Conservation (phyloP, 2,888 invertebrate species). For the Cartodere bifasciata region DNA sequence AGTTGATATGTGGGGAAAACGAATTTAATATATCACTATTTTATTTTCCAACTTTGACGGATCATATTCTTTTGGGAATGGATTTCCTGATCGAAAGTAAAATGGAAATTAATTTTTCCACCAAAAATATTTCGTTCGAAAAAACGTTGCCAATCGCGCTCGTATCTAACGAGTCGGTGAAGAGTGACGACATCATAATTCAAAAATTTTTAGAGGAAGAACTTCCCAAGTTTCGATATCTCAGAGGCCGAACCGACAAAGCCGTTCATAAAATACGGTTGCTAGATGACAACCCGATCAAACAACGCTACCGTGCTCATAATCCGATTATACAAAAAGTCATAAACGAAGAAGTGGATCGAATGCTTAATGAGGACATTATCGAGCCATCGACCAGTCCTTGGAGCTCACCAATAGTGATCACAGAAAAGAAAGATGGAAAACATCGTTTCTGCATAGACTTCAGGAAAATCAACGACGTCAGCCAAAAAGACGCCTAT, state of each 20-base stretch:
- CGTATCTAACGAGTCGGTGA: too few relatives aligned
- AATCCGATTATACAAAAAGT: conserved; percentile 15
- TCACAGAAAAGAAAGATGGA: conserved; percentile 18
- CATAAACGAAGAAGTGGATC: conserved; percentile 9
- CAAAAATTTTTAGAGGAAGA: conserved; percentile 3
- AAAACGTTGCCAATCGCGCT: too few relatives aligned
- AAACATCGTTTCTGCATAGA: conserved; percentile 19
- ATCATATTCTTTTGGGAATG: too few relatives aligned
- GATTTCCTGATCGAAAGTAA: too few relatives aligned
- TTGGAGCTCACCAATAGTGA: conserved; percentile 18
- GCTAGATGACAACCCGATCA: conserved; percentile 11
- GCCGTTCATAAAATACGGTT: conserved; percentile 3
- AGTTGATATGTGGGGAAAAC: too few relatives aligned
- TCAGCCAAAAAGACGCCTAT: conserved; percentile 19
- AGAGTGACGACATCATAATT: too few relatives aligned
- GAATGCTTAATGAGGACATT: conserved; percentile 12
- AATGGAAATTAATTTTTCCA: too few relatives aligned
- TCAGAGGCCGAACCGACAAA: conserved; percentile 1
- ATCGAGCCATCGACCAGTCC: conserved; percentile 13
- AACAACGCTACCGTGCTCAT: conserved; percentile 17
- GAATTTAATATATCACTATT: too few relatives aligned
- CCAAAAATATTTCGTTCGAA: too few relatives aligned
- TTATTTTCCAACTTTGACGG: too few relatives aligned
- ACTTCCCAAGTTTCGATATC: too few relatives aligned
- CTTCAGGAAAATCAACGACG: conserved; percentile 18